Conservation (phyloP, 2,113 vertebrate species). For the Rynchops niger region DNA sequence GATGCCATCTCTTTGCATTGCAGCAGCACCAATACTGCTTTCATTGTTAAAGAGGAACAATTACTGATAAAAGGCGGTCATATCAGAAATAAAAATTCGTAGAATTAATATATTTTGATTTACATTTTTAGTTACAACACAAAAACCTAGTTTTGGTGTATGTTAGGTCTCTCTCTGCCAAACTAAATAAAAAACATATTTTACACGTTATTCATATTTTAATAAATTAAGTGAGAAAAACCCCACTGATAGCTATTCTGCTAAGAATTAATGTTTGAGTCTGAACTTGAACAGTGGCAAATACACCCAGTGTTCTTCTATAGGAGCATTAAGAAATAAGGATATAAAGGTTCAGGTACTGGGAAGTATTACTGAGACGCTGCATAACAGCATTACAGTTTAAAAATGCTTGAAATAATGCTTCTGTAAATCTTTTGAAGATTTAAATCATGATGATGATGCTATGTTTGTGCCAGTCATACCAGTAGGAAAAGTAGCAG, state of each 20-base stretch:
- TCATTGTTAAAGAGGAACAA: background rate
- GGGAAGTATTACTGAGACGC: background rate
- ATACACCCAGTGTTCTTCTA: background rate
- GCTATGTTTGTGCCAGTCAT: background rate
- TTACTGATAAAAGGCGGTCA: background rate
- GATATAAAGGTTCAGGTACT: background rate
- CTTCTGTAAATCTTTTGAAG: background rate
- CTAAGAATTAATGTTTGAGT: background rate
- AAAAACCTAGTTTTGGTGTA: background rate
- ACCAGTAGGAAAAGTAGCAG: background rate
- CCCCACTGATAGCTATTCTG: background rate
- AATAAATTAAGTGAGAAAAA: background rate
- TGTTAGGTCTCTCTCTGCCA: background rate
- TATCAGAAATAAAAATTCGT: background rate
- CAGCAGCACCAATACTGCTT: background rate
- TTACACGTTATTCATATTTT: background rate
- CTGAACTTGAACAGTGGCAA: background rate
- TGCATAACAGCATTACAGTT: background rate
- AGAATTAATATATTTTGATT: background rate
- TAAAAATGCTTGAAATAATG: background rate
- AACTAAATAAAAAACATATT: background rate
- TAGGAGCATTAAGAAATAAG: background rate
- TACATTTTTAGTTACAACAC: background rate
- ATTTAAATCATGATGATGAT: background rate
- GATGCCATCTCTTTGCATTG: constrained; percentile 7